These are phyloP conservation scores for Sclerodermus sp. DNA, from an alignment of 2,888 invertebrate genomes.

Conservation along the genomic window DNA sequence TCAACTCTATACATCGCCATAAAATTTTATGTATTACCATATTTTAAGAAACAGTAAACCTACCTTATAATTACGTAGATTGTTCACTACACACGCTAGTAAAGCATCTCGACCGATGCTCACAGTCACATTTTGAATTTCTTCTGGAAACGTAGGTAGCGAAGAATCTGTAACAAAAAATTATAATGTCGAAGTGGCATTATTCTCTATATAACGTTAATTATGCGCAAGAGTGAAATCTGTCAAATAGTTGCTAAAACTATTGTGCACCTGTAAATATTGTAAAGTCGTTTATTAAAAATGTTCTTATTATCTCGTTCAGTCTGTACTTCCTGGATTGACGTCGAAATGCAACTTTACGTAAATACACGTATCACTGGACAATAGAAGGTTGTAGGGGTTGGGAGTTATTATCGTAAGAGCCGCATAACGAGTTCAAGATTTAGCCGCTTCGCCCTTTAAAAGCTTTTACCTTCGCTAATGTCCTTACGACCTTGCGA, in stretches of 20 bases:
- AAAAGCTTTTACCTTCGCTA: slow-evolving; percentile 33
- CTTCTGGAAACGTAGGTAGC: slow-evolving; percentile 83
- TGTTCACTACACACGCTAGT: slow-evolving; percentile 86
- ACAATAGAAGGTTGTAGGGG: slow-evolving; percentile 20
- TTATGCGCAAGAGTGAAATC: too few species aligned
- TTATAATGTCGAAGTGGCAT: too few species aligned
- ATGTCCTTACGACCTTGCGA: slow-evolving; percentile 31
- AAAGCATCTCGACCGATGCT: slow-evolving; percentile 85
- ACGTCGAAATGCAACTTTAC: too few species aligned
- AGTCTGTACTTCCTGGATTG: too few species aligned
- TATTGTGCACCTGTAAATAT: too few species aligned
- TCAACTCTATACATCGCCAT: too few species aligned
- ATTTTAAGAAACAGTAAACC: background rate
- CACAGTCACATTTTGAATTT: slow-evolving; percentile 88
- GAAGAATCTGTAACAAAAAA: slow-evolving; percentile 61
- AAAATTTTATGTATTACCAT: too few species aligned
- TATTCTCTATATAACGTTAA: too few species aligned
- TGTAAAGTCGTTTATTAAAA: too few species aligned
- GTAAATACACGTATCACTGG: slow-evolving; percentile 21
- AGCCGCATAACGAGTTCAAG: slow-evolving; percentile 31
- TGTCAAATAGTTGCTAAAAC: too few species aligned
- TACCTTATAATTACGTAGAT: slow-evolving; percentile 84
- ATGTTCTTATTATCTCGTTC: too few species aligned
- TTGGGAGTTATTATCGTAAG: slow-evolving; percentile 31
- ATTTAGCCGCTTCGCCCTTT: slow-evolving; percentile 24